Evolutionary conservation across 2,113 vertebrate genomes (phyloP), one percentile per base, ranked within the genome.

Genomic region (Rhynchopsitta pachyrhyncha): DNA sequence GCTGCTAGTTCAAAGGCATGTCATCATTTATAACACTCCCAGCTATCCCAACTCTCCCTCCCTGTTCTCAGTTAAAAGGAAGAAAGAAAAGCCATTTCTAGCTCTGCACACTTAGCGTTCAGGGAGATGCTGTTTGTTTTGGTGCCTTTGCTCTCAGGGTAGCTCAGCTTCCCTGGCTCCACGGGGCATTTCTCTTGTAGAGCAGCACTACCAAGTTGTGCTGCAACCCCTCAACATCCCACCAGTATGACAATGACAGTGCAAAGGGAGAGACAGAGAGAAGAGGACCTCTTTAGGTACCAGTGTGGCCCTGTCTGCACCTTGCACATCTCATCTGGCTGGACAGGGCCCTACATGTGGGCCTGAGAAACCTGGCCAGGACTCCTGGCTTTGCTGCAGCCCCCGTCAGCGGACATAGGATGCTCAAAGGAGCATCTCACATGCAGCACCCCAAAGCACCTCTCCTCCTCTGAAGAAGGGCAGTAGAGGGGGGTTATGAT

Each of bases 1-100:
- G 96, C 96, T 93, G 93, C 92, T 96, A 27, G 88, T 95, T 97
- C 90, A 96, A 92, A 95, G 92, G 69, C 95, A 88, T 64, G 73
- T n/a, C 87, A 88, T 92, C 93, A 88, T 93, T 96, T 93, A 88
- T 84, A 95, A 95, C 95, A 88, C 92, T 96, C 82, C 88, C 90
- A 93, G 92, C 90, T 60, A 79, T 44, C 92, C 82, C 95, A 90
- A 2, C 92, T 71, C 88, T 93, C 73, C 88, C 77, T 71, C 49
- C 95, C 92, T 33, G 12, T 4, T 68, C 88, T 60, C 92, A 53
- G 57, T 44, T 88, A 57, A 84, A 68, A 86, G 75, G 23, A 39
- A 33, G 35, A 10, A 60, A 66, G 59, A 62, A 82, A 41, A 86
- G 35, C 17, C 20, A 3, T 73, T 81, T 60, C 82, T 71, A 13